Evolutionary conservation across 1,140 invertebrate species (phyloP), one percentile per base, ranked within the genome.

Genomic region (Homarus americanus): DNA sequence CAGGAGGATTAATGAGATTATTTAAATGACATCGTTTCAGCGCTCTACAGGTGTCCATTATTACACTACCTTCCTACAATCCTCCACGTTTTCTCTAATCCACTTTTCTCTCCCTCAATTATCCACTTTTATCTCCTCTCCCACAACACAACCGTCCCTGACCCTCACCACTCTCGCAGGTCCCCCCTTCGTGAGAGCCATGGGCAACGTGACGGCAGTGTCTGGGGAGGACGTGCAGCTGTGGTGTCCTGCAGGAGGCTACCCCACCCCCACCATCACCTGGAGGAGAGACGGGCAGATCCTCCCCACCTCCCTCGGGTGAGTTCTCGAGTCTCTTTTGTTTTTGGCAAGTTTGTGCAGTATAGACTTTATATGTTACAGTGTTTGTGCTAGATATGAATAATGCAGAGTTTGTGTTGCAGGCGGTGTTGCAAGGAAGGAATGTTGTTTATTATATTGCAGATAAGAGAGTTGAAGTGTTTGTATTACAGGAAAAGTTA

Each of bases 121-220:
- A 69, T 24, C 5, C 44, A 49, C 12, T 49, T 5, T 49, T 15
- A 5, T 15, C 5, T 5, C 44, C 44, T 49, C 5, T 7, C 44
- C 44, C 44, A 15, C 5, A 15, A 7, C 38, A 10, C 7, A 34
- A 3, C 7, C 34, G 9, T 40, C 78, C 28, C 41, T 28, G 7
- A 44, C 7, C 3, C 9, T 28, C 78, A 15, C 44, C 49, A 69
- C 2, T 32, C 24, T 32, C n/a, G 53, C 53, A 92, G 95, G 95
- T 28, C 94, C 94, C 7, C 94, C 95, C 0, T 94, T 94, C 89
- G 94, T 95, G n/a, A 93, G 94, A 49, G 93, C 93, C n/a, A 95
- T 95, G 94, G 91, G 92, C 12, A 95, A 95, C 91, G 91, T 94
- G 32, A 95, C 95, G 15, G 94, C 94, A 0, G 94, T 95, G 41